These are phyloP conservation scores for Dioctria rufipes DNA, from an alignment of 2,888 invertebrate genomes.

Conservation along the genomic window DNA sequence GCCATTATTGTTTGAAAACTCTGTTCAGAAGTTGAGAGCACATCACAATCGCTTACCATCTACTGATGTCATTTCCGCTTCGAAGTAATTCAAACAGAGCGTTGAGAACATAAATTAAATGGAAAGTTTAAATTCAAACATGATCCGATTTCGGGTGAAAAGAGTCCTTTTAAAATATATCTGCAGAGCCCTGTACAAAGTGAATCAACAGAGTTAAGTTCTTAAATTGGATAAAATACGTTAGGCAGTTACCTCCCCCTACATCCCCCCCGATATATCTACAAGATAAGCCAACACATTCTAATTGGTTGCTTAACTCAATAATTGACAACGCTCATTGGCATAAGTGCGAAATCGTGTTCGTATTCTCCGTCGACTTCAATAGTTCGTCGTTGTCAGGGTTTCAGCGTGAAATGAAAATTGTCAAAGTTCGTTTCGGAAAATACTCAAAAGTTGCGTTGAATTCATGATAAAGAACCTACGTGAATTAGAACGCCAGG, in stretches of 20 bases:
- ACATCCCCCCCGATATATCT: background rate
- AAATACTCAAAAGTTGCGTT: background rate
- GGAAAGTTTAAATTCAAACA: conserved; percentile 42
- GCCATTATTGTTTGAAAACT: too few relatives aligned
- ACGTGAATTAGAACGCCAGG: conserved; percentile 31
- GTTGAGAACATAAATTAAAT: conserved; percentile 30
- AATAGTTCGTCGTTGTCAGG: conserved; percentile 12
- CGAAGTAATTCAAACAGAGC: conserved; percentile 3
- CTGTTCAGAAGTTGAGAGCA: too few relatives aligned
- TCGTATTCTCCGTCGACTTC: background rate
- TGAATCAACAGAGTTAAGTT: background rate
- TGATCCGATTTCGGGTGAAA: conserved; percentile 7
- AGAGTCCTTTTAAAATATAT: background rate
- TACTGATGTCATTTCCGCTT: background rate
- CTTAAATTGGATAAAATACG: conserved; percentile 15
- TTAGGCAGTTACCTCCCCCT: background rate
- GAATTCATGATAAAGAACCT: conserved; percentile 33
- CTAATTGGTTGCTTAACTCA: conserved; percentile 48
- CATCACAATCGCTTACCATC: too few relatives aligned
- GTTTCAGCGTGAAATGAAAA: background rate
- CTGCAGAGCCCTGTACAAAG: background rate
- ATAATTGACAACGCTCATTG: conserved; percentile 45
- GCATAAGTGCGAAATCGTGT: conserved; percentile 49
- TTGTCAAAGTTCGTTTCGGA: conserved; percentile 26
- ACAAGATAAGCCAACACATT: background rate